Conservation (phyloP, 2,113 vertebrate genomes). For the Pedionomus torquatus region DNA sequence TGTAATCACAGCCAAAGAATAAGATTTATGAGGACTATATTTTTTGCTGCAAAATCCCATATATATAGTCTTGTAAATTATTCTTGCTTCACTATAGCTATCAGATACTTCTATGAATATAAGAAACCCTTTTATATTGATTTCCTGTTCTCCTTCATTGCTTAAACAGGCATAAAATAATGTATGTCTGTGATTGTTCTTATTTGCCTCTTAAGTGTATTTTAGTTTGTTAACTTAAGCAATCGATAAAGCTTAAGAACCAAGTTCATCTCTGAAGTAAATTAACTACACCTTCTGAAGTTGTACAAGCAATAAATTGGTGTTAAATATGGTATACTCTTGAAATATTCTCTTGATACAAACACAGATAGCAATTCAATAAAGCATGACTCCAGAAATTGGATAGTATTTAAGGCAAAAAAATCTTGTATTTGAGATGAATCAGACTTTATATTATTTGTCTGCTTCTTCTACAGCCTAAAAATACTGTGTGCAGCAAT, state of each 20-base stretch:
- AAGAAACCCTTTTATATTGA: not conserved
- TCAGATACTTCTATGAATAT: not conserved
- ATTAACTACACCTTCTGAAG: not conserved
- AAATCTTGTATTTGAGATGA: not conserved
- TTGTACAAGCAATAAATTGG: not conserved
- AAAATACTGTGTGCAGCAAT: not conserved
- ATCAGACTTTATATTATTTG: not conserved
- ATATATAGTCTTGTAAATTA: not conserved
- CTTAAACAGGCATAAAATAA: conserved; percentile 5
- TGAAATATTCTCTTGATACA: not conserved
- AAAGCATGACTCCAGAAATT: not conserved
- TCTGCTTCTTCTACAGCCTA: not conserved
- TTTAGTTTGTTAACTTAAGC: not conserved
- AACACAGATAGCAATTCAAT: not conserved
- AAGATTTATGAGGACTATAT: not conserved
- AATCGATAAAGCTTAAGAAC: not conserved
- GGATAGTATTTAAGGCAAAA: not conserved
- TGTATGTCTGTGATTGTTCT: not conserved
- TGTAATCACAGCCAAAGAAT: not conserved
- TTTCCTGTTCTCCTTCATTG: not conserved
- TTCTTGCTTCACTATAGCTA: not conserved
- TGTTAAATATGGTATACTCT: not conserved
- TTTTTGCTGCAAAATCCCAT: not conserved
- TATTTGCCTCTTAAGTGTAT: not conserved
- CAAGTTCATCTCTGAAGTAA: not conserved